Base-by-base conservation (phyloP, 37 sponge, comb jelly and placozoan genomes). In the Aplysina aerophoba region DNA sequence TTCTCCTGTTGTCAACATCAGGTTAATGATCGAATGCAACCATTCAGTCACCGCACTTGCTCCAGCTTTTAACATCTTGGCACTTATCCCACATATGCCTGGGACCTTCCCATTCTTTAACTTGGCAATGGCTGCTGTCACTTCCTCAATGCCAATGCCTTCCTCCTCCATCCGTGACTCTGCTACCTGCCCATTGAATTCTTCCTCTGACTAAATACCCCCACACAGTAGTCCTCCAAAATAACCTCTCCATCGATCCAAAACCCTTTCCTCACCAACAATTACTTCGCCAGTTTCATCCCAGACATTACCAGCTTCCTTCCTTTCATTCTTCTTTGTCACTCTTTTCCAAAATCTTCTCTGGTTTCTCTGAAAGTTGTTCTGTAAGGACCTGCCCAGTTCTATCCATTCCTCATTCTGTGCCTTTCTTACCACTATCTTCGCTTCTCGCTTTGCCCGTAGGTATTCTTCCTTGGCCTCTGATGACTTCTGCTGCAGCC, bases 321-420 rank as follows among this genome's bases (percentile, higher is more conserved):
- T n/a, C 11, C 25, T 62, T 8, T 62, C 64, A 13, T 27, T 62
- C 28, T 62, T 13, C 5, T 27, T 62, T n/a, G n/a, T 8, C 64
- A 62, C n/a, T n/a, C 64, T 62, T 62, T n/a, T 62, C 64, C 24
- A n/a, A 62, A 62, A 28, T 27, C 28, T n/a, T n/a, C n/a, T 62
- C 64, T 62, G 64, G 28, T 62, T 62, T 6, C 28, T 27, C 64
- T 62, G 64, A 27, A 62, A 62, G 64, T 8, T 13, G 4, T 62
- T 13, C 64, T 62, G 64, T 13, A 13, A 62, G 64, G 12, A 28
- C 64, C 12, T 62, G 28, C 64, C 64, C 12, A 11, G 64, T 62
- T 62, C 50, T 44, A 8, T 8, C 50, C 50, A 44, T 44, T 44
- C 50, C 8, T 44, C 50, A 44, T 44, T 44, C 50, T 44, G 50